phyloP scores from a whole-genome alignment of 2,113 vertebrate genomes.

The Ptyas mucosa region DNA sequence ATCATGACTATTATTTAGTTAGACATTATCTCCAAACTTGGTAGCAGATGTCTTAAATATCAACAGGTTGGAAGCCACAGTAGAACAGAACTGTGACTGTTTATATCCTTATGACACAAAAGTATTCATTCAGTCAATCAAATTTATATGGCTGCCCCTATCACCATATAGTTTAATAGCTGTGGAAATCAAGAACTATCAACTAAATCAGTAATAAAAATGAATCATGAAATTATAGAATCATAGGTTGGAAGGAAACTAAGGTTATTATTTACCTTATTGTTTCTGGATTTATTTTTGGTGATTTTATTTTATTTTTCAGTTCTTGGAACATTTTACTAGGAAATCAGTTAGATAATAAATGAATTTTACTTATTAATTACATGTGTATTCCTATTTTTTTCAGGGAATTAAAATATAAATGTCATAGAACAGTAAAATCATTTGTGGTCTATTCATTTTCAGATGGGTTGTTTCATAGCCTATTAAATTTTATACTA shows the following conservation, averaged over 20 bases:
- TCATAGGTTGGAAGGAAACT: background rate
- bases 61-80: background rate
- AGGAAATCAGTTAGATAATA: background rate
- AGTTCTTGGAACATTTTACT: background rate
- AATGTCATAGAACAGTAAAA: background rate
- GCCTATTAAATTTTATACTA: background rate
- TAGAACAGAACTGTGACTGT: background rate
- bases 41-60: background rate
- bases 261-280: background rate
- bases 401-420: background rate
- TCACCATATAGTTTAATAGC: background rate
- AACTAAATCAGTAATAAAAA: background rate
- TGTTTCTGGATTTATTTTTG: background rate
- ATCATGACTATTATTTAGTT: background rate
- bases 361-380: background rate
- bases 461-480: background rate
- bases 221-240: background rate
- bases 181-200: background rate
- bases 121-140: background rate
- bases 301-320: background rate
- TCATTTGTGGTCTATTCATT: background rate
- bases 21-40: background rate
- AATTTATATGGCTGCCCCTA: background rate
- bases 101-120: background rate
- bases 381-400: background rate